Evolutionary conservation across 1,140 invertebrate genomes (phyloP).

Genomic region (Carcinoscorpius rotundicauda): DNA sequence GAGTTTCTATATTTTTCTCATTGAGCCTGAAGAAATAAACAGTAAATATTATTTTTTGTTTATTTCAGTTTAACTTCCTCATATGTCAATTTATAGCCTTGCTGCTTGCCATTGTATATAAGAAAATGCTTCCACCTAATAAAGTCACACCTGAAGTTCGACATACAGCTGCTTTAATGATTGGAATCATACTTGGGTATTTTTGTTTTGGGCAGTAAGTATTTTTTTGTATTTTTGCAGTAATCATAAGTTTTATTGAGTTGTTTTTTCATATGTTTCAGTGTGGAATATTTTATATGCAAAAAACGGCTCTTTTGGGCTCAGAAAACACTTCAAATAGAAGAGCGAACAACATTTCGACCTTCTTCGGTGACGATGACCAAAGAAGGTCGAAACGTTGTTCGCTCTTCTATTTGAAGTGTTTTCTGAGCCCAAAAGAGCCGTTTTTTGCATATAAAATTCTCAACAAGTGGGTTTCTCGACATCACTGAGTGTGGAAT

Average conservation of each 20-base stretch:
- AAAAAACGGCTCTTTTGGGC: constrained; percentile 6
- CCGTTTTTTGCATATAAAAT: too few species aligned
- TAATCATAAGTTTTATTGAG: constrained; percentile 11
- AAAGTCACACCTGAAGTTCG: constrained; percentile 49
- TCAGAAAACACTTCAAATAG: too few species aligned
- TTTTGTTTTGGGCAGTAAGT: constrained; percentile 78
- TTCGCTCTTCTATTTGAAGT: too few species aligned
- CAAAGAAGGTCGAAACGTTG: too few species aligned
- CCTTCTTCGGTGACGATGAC: too few species aligned
- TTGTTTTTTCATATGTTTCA: neutral
- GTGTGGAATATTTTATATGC: constrained; percentile 8
- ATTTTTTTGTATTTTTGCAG: constrained; percentile 20
- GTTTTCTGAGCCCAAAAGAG: too few species aligned
- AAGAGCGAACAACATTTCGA: too few species aligned
- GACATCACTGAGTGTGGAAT: constrained; percentile 3
- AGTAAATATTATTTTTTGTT: neutral
- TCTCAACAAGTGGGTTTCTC: constrained; percentile 3
- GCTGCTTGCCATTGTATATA: constrained; percentile 55
- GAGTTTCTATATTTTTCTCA: too few species aligned
- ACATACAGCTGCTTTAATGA: constrained; percentile 56
- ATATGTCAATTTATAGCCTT: constrained; percentile 64
- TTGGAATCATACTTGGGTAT: constrained; percentile 63
- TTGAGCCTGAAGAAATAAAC: too few species aligned
- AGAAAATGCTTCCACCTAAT: constrained; percentile 51
- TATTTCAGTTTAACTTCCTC: constrained; percentile 62